These are phyloP conservation scores for Sminthopsis crassicaudata DNA, from an alignment of 2,113 vertebrate genomes.

Conservation along the genomic window DNA sequence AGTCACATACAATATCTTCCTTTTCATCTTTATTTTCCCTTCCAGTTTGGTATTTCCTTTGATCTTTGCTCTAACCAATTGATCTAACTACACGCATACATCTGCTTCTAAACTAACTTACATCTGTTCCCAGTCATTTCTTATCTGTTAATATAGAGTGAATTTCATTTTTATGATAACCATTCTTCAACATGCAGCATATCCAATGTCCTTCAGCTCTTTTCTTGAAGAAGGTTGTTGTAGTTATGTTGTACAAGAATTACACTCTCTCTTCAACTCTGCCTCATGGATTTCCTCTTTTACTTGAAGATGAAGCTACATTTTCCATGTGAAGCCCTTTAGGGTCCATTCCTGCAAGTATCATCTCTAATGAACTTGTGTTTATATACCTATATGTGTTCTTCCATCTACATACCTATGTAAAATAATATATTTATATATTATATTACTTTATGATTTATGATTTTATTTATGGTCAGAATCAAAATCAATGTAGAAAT, in stretches of 20 bases:
- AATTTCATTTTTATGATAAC: background rate
- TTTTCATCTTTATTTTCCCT: background rate
- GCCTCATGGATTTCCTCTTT: background rate
- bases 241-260: background rate
- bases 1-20: background rate
- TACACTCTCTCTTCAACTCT: background rate
- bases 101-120: constrained; percentile 3
- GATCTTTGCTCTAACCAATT: background rate
- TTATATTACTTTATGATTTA: background rate
- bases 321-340: background rate
- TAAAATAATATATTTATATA: background rate
- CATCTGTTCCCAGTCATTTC: background rate
- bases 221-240: background rate
- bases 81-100: background rate
- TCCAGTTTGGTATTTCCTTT: background rate
- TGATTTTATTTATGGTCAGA: background rate
- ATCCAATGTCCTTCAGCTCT: background rate
- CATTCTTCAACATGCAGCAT: background rate
- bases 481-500: background rate
- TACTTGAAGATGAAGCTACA: background rate
- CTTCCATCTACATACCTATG: background rate
- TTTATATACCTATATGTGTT: background rate
- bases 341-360: background rate
- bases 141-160: background rate
- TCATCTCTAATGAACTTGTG: background rate